phyloP scores from a whole-genome alignment of 64 coral and sea anemone species.

The Platygyra sinensis region DNA sequence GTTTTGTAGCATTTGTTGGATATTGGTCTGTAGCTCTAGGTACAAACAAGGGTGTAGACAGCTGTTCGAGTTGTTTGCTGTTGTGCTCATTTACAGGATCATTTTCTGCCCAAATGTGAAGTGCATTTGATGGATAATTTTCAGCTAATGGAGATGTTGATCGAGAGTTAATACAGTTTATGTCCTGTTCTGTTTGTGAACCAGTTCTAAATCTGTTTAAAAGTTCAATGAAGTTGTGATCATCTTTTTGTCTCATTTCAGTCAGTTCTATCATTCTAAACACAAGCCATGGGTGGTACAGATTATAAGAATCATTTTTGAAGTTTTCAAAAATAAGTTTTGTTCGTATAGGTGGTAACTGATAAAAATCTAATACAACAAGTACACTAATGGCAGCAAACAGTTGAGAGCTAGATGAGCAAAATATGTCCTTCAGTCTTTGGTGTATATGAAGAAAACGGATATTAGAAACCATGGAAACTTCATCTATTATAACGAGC shows the following conservation, averaged over 20 bases:
- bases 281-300: conserved; percentile 48
- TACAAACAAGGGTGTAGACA: too few relatives aligned
- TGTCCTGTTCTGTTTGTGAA: neutral
- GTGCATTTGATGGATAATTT: neutral
- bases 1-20: too few relatives aligned
- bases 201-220: conserved; percentile 70
- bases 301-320: too few relatives aligned
- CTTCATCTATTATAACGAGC: conserved; percentile 66
- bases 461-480: conserved; percentile 68
- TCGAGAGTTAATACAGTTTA: too few relatives aligned
- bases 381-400: conserved; percentile 36
- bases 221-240: conserved; percentile 50
- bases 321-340: too few relatives aligned
- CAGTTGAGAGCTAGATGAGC: neutral
- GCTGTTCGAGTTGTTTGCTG: too few relatives aligned
- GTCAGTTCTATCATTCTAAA: too few relatives aligned
- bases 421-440: conserved; percentile 51
- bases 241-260: too few relatives aligned
- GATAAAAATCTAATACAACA: conserved; percentile 46
- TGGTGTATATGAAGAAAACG: conserved; percentile 45
- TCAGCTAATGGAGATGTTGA: too few relatives aligned
- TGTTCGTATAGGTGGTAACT: conserved; percentile 41
- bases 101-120: conserved; percentile 19
- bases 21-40: too few relatives aligned
- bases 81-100: too few relatives aligned